Base-by-base conservation (phyloP, 2,888 invertebrate genomes). In the Netelia virgata region DNA sequence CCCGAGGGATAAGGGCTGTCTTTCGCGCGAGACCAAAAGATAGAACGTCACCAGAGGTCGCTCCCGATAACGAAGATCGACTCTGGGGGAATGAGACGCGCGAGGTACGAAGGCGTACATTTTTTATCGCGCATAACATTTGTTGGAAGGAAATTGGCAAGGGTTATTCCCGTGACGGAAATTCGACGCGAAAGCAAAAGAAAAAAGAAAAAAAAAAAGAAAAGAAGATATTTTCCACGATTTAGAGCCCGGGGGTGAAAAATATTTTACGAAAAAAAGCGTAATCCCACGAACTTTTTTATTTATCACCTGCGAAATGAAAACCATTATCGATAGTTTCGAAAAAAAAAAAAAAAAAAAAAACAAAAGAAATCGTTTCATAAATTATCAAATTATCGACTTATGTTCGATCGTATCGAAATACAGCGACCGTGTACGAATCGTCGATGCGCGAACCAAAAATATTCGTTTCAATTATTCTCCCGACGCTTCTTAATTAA, bases 181-280 rank as follows among this genome's bases (percentile, higher is more conserved):
- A 59, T 20, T 20, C 9, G 10, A 59, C 57, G 20, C 57, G 20
- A 18, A 73, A 69, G 28, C 28, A 55, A 69, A 64, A 11, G 41
- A 75, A 36, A 55, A 70, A 68, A 74, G 23, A n/a, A n/a, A n/a
- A 72, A 75, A 36, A 55, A 70, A 68, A 74, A 3, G n/a, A n/a
- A n/a, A 72, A 83, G 14, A 76, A 70, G 57, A 73, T 66, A 73
- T 73, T 68, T 74, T 69, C 66, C 47, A 18, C 73, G 66, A 84
- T 84, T 84, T 84, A 81, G 64, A 76, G 53, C 53, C 36, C 41
- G 64, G 63, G 10, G 74, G 11, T 16, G 14, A n/a, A 64, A n/a
- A 36, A 43, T 36, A 50, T 75, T 70, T 55, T 18, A 53, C 16
- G 3, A 47, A 43, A 43, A 47, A 47, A 10, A 47, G 14, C 47